A percentile compares a stretch with the other conserved stretches of the same genome.
Evolutionary conservation across 2,113 vertebrate genomes (phyloP).

Genomic region (Anoura caudifer): DNA sequence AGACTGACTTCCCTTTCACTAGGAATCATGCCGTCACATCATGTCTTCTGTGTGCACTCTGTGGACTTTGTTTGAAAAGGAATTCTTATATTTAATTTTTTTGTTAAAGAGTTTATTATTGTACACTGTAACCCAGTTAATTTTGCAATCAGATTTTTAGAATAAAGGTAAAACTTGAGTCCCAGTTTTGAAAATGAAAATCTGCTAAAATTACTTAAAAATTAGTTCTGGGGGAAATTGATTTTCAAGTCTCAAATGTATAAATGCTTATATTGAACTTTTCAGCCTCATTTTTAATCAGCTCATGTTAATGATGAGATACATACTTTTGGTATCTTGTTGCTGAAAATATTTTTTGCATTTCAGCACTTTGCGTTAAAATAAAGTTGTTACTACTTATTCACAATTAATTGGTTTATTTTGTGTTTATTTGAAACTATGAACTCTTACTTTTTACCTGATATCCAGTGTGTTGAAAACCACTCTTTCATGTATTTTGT

Average conservation of each 20-base stretch:
- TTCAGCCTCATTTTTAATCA: conserved; percentile 83
- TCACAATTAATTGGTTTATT: conserved; percentile 70
- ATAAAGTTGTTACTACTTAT: conserved; percentile 88
- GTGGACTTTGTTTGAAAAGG: conserved; percentile 81
- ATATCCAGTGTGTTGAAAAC: not conserved
- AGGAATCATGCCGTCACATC: conserved; percentile 60
- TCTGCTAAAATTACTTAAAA: conserved; percentile 79
- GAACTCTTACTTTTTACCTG: not conserved
- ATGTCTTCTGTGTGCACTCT: conserved; percentile 83
- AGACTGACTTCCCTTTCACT: conserved; percentile 65
- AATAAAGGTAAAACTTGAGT: conserved; percentile 78
- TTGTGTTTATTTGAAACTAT: conserved; percentile 67
- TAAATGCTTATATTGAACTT: conserved; percentile 81
- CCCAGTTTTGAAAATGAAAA: conserved; percentile 80
- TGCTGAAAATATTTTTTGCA: conserved; percentile 87
- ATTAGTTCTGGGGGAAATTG: conserved; percentile 76
- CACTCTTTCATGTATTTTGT: not conserved
- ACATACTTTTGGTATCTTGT: conserved; percentile 87
- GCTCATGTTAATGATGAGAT: conserved; percentile 85
- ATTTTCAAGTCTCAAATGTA: conserved; percentile 75
- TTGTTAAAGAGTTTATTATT: conserved; percentile 77
- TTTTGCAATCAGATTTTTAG: conserved; percentile 73
- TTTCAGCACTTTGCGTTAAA: conserved; percentile 86
- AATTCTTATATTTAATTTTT: conserved; percentile 81
- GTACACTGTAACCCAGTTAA: conserved; percentile 77